Evolutionary conservation across 2,797 vertebrate species (phyloP).

Genomic region (Microhierax caerulescens): DNA sequence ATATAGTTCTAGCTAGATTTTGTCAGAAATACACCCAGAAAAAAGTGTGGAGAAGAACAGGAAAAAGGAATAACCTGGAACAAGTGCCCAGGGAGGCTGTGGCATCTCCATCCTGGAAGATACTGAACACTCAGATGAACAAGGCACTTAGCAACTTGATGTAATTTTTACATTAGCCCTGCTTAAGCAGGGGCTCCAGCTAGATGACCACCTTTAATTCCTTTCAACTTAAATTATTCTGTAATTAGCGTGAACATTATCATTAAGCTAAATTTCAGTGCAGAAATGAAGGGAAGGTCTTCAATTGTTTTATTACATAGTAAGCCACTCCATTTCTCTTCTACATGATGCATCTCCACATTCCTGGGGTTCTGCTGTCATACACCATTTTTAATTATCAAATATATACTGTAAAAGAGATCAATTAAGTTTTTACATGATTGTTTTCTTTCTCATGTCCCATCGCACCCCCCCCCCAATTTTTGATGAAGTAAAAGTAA

Average conservation of each 20-base stretch:
- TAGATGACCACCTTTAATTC: neutral
- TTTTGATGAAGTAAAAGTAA: neutral
- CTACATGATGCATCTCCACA: neutral
- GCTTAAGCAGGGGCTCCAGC: neutral
- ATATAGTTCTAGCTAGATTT: neutral
- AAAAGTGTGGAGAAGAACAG: neutral
- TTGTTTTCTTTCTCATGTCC: neutral
- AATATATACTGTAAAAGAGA: neutral
- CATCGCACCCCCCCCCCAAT: rapidly evolving
- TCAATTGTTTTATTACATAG: neutral
- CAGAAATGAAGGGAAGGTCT: neutral
- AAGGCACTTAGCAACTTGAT: neutral
- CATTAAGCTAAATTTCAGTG: neutral
- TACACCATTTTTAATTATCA: neutral
- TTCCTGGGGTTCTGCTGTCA: neutral
- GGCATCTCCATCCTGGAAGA: neutral
- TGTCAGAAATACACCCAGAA: neutral
- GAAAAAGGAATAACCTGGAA: neutral
- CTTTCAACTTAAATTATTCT: neutral
- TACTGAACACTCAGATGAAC: neutral
- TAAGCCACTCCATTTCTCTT: neutral
- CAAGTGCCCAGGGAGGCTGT: neutral
- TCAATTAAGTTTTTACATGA: neutral
- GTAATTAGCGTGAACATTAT: neutral
- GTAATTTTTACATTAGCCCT: neutral